A percentile compares a stretch with the other conserved stretches of the same genome.
Conservation (phyloP, 2,113 vertebrate genomes). For the Campylorhamphus procurvoides region DNA sequence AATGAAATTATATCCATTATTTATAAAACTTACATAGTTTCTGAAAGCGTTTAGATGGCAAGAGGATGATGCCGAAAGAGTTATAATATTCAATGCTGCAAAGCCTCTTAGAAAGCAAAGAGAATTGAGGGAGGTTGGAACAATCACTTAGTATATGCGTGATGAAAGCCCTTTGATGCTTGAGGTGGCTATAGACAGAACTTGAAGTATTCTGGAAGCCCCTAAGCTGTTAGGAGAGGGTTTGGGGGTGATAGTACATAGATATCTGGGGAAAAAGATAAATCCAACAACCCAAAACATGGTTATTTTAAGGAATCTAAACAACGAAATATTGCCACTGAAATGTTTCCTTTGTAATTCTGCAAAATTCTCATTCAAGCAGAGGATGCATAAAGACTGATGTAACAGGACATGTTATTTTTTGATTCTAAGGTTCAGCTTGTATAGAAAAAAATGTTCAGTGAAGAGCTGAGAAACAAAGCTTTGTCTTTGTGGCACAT, state of each 20-base stretch:
- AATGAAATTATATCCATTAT: not conserved
- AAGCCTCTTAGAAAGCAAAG: not conserved
- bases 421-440: not conserved
- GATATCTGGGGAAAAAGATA: not conserved
- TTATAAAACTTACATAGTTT: fast-evolving
- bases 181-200: not conserved
- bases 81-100: not conserved
- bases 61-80: not conserved
- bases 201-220: not conserved
- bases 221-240: not conserved
- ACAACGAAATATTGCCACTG: not conserved
- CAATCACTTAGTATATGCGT: not conserved
- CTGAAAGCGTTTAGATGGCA: not conserved
- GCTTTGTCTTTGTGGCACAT: not conserved
- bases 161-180: not conserved
- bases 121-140: not conserved
- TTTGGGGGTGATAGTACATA: not conserved
- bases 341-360: not conserved
- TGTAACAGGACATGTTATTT: not conserved
- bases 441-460: not conserved
- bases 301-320: not conserved
- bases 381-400: not conserved
- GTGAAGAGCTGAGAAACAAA: not conserved
- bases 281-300: fast-evolving
- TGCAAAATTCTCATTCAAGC: not conserved